Base-by-base conservation (phyloP, 2,888 invertebrate species). In the Apamea monoglypha region DNA sequence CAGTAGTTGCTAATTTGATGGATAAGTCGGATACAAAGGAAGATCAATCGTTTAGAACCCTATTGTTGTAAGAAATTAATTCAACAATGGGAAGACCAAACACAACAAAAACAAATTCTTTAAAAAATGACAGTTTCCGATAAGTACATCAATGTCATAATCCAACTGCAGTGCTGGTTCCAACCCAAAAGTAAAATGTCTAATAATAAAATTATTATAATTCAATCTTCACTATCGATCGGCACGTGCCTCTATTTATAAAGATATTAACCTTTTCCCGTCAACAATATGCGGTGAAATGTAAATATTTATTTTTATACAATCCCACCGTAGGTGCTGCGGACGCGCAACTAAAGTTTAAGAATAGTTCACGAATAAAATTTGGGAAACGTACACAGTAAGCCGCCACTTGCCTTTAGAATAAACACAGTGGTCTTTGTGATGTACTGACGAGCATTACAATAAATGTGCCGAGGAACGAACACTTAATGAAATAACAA, bases 401-500 rank as follows among this genome's bases (percentile, higher is more conserved):
- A 78, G 89, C 88, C 87, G 90, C 90, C 92, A 92, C 94, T 93
- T 91, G 93, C 91, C 89, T 92, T 90, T 90, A 91, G 78, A 82
- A 90, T 94, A 94, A 94, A 95, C 94, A 95, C 59, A 70, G 85
- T 90, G 91, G 90, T 92, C 94, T 95, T 95, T 95, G 95, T 95
- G 93, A 93, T 92, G 92, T 93, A 94, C 93, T 91, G 91, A 91
- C 91, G 87, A 91, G 91, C 89, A 94, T 94, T 94, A 95, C 95
- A 95, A 96, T 96, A 95, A 95, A 96, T 96, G 95, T 94, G 92
- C 92, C 90, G 90, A 91, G 91, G 92, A 93, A 91, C 92, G 91
- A 94, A 91, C 94, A 95, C 94, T 95, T 95, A 91, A 95, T 95
- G 93, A 94, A 95, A 95, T 94, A 96, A 96, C 95, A 96, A 96